Conservation (phyloP, 2,888 invertebrate genomes). For the Ochropleura plecta region DNA sequence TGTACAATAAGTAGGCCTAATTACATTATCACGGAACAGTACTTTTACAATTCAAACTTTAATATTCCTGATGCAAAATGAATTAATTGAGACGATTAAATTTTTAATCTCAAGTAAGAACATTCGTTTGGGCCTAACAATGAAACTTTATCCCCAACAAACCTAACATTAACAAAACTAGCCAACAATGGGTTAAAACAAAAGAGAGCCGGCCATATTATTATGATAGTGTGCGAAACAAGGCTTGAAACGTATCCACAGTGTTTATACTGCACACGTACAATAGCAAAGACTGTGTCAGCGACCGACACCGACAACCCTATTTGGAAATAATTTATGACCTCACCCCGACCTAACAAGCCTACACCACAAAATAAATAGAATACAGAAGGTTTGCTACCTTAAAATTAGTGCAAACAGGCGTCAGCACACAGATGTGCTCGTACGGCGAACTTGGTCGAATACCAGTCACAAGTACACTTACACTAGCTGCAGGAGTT, state of each 20-base stretch:
- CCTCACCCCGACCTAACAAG: constrained; percentile 56
- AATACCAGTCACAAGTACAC: background rate
- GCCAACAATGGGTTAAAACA: constrained; percentile 51
- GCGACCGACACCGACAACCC: constrained; percentile 62
- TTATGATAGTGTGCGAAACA: constrained; percentile 51
- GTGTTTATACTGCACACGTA: constrained; percentile 51
- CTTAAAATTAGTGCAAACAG: background rate
- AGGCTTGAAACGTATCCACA: constrained; percentile 38
- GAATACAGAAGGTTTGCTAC: constrained; percentile 12
- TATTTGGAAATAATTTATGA: constrained; percentile 69
- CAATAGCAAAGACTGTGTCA: constrained; percentile 55
- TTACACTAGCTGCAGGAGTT: background rate
- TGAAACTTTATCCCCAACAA: constrained; percentile 27
- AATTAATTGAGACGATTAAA: background rate
- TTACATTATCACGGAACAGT: constrained; percentile 18
- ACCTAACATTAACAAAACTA: constrained; percentile 54
- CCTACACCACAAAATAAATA: constrained; percentile 43
- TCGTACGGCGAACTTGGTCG: background rate
- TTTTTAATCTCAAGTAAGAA: background rate
- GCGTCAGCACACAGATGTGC: background rate
- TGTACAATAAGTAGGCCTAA: constrained; percentile 39
- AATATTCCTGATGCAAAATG: background rate
- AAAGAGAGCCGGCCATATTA: constrained; percentile 42
- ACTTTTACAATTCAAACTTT: background rate
- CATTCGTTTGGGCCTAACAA: constrained; percentile 21